Evolutionary conservation across 2,113 vertebrate genomes (phyloP), one percentile per base, ranked within the genome.

Genomic region (Channa argus): DNA sequence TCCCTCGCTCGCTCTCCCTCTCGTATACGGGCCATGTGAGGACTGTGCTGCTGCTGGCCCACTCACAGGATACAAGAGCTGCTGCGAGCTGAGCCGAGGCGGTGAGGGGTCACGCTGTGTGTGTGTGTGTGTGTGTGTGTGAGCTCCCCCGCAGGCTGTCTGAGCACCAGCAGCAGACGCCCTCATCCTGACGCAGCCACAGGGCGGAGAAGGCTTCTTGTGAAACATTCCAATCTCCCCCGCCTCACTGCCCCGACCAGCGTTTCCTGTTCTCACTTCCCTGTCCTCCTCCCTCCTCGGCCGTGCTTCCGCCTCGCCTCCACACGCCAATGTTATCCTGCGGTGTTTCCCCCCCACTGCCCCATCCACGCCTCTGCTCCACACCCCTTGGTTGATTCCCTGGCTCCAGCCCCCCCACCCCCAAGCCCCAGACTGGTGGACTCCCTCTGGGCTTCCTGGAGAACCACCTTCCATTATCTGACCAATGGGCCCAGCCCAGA

Each of bases 171-270:
- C 65, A 79, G 91, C 86, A 89, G 85, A 91, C 80, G 88, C 94
- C 92, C 93, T 93, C 86, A 80, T 94, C 93, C 94, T 94, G 95
- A 94, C 94, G 93, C 24, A 24, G 24, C 93, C 93, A 77, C 90
- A 89, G 90, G 93, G 87, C 75, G 83, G 88, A 93, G 91, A 52
- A 83, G 79, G 86, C 86, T 76, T 91, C 93, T 93, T 94, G 93
- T 91, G 88, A 93, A 95, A 95, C 92, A 95, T 95, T 96, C 94
- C 95, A 89, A 94, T 94, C 92, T 88, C 88, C 83, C 77, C 83
- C 86, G 8, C 74, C 85, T 24, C 24, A 24, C 24, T 24, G 89
- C 79, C 91, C 91, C 71, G 86, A 88, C 77, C 90, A 86, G 89
- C 64, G 86, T 91, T 96, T 96, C 95, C 95, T 95, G 94, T 83